Conservation (phyloP, 1,140 invertebrate genomes). For the Vanessa tameamea region DNA sequence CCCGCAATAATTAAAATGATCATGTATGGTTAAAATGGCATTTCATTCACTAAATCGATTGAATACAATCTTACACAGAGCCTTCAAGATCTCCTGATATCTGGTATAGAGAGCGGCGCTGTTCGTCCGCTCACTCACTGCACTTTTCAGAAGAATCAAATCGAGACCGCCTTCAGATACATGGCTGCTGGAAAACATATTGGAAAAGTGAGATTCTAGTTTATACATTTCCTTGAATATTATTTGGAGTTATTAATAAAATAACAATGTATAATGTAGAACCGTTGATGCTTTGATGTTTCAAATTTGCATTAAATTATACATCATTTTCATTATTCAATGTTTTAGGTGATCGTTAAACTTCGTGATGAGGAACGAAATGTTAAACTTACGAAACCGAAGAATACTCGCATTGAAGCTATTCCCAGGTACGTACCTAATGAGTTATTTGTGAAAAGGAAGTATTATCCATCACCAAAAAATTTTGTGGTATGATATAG, state of each 20-base stretch:
- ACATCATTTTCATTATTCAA: background rate
- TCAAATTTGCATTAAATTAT: background rate
- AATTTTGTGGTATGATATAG: too few species aligned
- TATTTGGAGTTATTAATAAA: background rate
- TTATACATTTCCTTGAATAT: background rate
- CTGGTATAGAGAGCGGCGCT: slow-evolving; percentile 85
- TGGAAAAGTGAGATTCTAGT: slow-evolving; percentile 85
- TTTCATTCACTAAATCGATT: background rate
- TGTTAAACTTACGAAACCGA: background rate
- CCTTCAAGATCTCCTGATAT: slow-evolving; percentile 80
- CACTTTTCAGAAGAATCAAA: slow-evolving; percentile 82
- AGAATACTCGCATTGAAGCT: slow-evolving; percentile 64
- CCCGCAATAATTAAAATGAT: too few species aligned
- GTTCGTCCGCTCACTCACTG: slow-evolving; percentile 83
- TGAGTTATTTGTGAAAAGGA: background rate
- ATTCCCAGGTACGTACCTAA: slow-evolving; percentile 69
- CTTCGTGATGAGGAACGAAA: slow-evolving; percentile 81
- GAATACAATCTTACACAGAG: slow-evolving; percentile 35
- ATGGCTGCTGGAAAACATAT: slow-evolving; percentile 94
- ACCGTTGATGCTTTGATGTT: too few species aligned
- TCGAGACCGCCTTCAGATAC: slow-evolving; percentile 86
- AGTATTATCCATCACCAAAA: background rate
- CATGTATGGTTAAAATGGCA: background rate
- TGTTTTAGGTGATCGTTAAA: slow-evolving; percentile 82
- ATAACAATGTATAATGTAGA: too few species aligned